Evolutionary conservation across 2,888 invertebrate genomes (phyloP).

Genomic region (Philhelius pedissequus): DNA sequence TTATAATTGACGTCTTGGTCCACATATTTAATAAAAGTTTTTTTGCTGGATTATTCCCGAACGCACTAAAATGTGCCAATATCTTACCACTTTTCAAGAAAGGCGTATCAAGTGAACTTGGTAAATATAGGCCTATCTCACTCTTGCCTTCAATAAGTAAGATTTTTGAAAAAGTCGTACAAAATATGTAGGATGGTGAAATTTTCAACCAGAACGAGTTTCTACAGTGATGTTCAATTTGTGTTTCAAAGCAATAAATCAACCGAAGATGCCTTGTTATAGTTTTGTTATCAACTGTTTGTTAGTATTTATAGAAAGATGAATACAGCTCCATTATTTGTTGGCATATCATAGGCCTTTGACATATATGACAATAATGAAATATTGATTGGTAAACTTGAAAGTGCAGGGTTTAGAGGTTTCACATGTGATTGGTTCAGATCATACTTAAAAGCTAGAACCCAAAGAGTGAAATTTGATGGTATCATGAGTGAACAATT

Average conservation of each 20-base stretch:
- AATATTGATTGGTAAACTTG: too few species aligned
- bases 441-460: neutral
- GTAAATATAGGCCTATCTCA: neutral
- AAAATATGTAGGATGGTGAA: neutral
- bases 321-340: too few species aligned
- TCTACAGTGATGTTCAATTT: too few species aligned
- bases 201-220: too few species aligned
- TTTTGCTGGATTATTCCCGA: neutral
- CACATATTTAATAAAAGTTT: neutral
- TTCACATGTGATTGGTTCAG: neutral
- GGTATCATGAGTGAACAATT: neutral
- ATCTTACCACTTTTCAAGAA: too few species aligned
- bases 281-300: too few species aligned
- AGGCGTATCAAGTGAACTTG: neutral
- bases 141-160: neutral
- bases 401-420: neutral
- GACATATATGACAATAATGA: too few species aligned
- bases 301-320: too few species aligned
- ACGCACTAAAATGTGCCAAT: neutral
- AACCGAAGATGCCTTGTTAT: too few species aligned
- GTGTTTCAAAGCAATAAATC: too few species aligned
- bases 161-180: neutral
- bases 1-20: slow-evolving; percentile 1
- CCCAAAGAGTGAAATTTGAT: neutral
- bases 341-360: too few species aligned